Percentiles rank a stretch among this genome's conserved stretches.
Evolutionary conservation across 2,888 invertebrate genomes (phyloP).

Genomic region (Cremastinae sp.): DNA sequence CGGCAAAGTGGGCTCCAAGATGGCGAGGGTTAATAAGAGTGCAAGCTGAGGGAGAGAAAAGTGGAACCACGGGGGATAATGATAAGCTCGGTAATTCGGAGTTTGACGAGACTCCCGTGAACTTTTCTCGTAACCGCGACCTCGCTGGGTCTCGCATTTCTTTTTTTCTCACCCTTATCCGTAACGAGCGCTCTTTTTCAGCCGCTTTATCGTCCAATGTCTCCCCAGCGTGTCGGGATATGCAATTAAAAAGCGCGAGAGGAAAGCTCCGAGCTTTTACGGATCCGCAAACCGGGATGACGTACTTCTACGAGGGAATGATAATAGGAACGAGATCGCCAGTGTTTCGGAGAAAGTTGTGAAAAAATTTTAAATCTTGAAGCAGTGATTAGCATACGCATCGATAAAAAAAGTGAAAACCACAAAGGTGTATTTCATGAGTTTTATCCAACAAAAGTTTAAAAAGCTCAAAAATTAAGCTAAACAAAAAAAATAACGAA

Average conservation of each 20-base stretch:
- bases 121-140: constrained; percentile 49
- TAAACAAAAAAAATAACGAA: too few relatives aligned
- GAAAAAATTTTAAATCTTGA: constrained; percentile 30
- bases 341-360: neutral
- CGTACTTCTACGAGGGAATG: constrained; percentile 20
- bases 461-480: too few relatives aligned
- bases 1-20: constrained; percentile 7
- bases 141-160: constrained; percentile 61
- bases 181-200: constrained; percentile 11
- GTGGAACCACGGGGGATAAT: constrained; percentile 72
- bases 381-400: constrained; percentile 52
- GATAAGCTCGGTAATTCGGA: constrained; percentile 79
- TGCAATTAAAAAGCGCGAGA: constrained; percentile 76
- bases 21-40: constrained; percentile 53
- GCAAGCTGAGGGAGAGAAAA: too few relatives aligned
- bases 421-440: too few relatives aligned
- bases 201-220: constrained; percentile 72
- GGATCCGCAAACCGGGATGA: neutral
- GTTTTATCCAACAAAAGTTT: too few relatives aligned
- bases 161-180: constrained; percentile 11
- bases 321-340: constrained; percentile 11
- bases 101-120: constrained; percentile 75
- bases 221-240: constrained; percentile 72
- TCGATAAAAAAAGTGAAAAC: neutral
- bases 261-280: constrained; percentile 8